Conservation (phyloP, 1,140 invertebrate species). For the Zaprionus ghesquierei region DNA sequence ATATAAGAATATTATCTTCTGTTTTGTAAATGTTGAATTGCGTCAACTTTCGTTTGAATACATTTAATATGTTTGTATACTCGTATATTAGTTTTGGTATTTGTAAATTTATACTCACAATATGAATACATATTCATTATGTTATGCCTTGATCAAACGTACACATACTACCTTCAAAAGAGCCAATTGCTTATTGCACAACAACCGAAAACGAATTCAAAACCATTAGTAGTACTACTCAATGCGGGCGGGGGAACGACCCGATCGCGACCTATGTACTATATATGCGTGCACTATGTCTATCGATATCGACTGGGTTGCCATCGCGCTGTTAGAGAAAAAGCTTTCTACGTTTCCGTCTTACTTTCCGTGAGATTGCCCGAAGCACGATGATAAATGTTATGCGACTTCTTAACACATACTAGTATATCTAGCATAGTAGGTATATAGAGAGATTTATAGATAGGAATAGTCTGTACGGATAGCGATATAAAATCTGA, state of each 20-base stretch:
- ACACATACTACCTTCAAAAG: conserved; percentile 58
- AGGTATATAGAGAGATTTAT: conserved; percentile 11
- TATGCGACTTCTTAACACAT: conserved; percentile 4
- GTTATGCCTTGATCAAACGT: conserved; percentile 24
- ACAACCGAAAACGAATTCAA: conserved; percentile 47
- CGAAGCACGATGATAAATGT: conserved; percentile 51
- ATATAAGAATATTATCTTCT: conserved; percentile 66
- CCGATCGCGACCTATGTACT: conserved; percentile 4
- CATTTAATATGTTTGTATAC: conserved; percentile 36
- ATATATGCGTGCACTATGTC: not conserved
- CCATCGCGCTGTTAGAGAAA: conserved; percentile 11
- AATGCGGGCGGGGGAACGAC: not conserved
- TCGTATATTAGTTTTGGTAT: conserved; percentile 46
- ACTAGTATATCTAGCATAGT: conserved; percentile 1
- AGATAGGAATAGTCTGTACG: conserved; percentile 39
- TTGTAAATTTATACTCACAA: conserved; percentile 69
- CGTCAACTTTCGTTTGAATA: conserved; percentile 25
- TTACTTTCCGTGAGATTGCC: conserved; percentile 59
- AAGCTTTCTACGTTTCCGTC: conserved; percentile 25
- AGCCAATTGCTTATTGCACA: conserved; percentile 63
- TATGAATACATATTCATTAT: conserved; percentile 47
- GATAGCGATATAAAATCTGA: conserved; percentile 61
- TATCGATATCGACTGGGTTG: conserved; percentile 48
- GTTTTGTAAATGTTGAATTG: conserved; percentile 49
- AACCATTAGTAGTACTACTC: conserved; percentile 24